A percentile compares a stretch with the other conserved stretches of the same genome.
phyloP scores from a whole-genome alignment of 2,797 vertebrate genomes.

The Squalus acanthias region DNA sequence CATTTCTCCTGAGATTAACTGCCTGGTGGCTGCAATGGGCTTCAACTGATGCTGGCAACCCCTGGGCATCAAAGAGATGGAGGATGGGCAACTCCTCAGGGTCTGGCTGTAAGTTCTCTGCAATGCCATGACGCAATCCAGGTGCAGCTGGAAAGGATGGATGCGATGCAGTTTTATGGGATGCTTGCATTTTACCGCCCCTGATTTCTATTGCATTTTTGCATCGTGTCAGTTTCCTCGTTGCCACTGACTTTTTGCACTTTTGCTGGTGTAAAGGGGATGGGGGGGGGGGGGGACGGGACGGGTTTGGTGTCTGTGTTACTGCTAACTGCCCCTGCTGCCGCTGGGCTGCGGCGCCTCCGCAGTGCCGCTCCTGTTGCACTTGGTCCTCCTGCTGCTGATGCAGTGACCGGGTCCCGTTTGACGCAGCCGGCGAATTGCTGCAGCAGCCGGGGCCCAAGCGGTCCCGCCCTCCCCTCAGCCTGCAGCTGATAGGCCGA shows the following conservation, averaged over 20 bases:
- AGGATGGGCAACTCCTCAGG: neutral
- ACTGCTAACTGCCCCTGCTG: neutral
- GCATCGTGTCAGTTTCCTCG: neutral
- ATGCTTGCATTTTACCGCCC: too few species aligned
- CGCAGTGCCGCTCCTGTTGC: neutral
- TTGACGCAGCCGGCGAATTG: neutral
- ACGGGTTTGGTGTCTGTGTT: neutral
- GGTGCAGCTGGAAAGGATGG: neutral
- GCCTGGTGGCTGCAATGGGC: too few species aligned
- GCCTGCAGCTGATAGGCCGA: neutral
- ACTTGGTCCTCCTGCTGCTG: neutral
- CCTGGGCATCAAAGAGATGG: neutral
- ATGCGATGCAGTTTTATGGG: neutral
- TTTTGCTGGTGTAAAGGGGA: neutral
- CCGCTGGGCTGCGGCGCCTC: neutral
- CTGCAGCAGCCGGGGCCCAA: neutral
- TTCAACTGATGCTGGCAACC: neutral
- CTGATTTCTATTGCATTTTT: neutral
- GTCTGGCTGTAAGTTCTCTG: neutral
- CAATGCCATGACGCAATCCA: slow-evolving; percentile 16
- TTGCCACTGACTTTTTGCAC: neutral
- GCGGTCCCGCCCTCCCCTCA: neutral
- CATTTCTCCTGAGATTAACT: neutral
- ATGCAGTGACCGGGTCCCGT: neutral
- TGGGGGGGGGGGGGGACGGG: neutral